These are phyloP conservation scores for Habrosyne pyritoides DNA, from an alignment of 2,888 invertebrate genomes.

Conservation along the genomic window DNA sequence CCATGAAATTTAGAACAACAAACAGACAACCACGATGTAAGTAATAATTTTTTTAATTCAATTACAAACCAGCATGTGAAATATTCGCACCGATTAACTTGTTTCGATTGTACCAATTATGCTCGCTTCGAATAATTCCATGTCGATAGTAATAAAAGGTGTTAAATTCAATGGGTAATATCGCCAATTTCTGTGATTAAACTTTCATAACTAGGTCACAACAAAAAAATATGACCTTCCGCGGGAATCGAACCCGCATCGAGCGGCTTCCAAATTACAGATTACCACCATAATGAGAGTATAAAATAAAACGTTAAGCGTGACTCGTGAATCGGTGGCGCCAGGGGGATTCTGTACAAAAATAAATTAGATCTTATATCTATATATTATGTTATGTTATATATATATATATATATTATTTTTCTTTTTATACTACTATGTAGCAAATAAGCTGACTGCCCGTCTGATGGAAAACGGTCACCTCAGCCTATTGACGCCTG, in stretches of 20 bases:
- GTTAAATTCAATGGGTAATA: conserved; percentile 9
- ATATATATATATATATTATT: too few relatives aligned
- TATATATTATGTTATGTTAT: not conserved
- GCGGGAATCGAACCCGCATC: conserved; percentile 24
- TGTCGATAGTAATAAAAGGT: conserved; percentile 4
- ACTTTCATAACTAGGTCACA: conserved; percentile 16
- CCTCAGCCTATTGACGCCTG: too few relatives aligned
- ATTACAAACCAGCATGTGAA: not conserved
- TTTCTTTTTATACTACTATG: too few relatives aligned
- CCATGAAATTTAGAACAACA: not conserved
- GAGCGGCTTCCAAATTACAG: conserved; percentile 53
- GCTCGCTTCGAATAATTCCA: conserved; percentile 4
- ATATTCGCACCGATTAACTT: not conserved
- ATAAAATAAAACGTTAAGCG: conserved; percentile 37
- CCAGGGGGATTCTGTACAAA: not conserved
- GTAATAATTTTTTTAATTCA: not conserved
- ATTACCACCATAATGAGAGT: conserved; percentile 43
- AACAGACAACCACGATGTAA: not conserved
- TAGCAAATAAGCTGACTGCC: too few relatives aligned
- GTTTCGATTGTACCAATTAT: not conserved
- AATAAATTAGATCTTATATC: not conserved
- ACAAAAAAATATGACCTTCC: conserved; percentile 18
- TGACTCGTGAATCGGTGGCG: conserved; percentile 19
- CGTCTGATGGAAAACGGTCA: too few relatives aligned
- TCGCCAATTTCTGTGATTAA: conserved; percentile 12